Percentiles rank a stretch among this genome's conserved stretches.
These are phyloP conservation scores for Colaptes auratus DNA, from an alignment of 2,113 vertebrate genomes.

Conservation along the genomic window DNA sequence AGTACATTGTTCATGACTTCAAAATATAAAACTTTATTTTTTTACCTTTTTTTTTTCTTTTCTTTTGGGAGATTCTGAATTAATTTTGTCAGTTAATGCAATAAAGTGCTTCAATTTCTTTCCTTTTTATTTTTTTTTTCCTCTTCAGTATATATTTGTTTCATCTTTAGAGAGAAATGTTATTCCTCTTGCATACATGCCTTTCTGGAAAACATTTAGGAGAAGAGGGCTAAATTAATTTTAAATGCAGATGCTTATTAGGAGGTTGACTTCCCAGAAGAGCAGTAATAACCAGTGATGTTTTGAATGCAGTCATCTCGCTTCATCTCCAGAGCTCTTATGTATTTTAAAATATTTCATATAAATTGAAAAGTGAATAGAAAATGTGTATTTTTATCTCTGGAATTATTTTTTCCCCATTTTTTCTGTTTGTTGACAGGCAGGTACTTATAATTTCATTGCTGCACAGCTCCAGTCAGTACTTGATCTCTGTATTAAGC, in stretches of 20 bases:
- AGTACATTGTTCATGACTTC: neutral
- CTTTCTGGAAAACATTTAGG: neutral
- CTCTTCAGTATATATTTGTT: neutral
- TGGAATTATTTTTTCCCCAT: neutral
- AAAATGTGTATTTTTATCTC: neutral
- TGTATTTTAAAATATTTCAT: neutral
- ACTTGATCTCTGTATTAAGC: neutral
- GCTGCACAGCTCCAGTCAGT: neutral
- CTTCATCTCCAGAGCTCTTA: neutral
- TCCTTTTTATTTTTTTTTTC: too few relatives aligned
- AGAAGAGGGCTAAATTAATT: neutral
- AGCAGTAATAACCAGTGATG: neutral
- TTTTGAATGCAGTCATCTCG: neutral
- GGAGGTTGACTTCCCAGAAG: neutral
- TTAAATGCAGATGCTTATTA: neutral
- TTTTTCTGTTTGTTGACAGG: neutral
- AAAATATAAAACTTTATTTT: neutral
- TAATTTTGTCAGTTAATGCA: neutral
- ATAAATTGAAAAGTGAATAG: neutral
- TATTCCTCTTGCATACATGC: rapidly evolving
- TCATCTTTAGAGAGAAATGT: neutral
- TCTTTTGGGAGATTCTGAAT: neutral
- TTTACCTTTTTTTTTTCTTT: neutral
- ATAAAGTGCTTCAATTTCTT: neutral
- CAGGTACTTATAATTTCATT: neutral